Percentiles rank a stretch among this genome's conserved stretches.
These are phyloP conservation scores for Diachasmimorpha longicaudata DNA, from an alignment of 1,140 invertebrate species.

Conservation along the genomic window DNA sequence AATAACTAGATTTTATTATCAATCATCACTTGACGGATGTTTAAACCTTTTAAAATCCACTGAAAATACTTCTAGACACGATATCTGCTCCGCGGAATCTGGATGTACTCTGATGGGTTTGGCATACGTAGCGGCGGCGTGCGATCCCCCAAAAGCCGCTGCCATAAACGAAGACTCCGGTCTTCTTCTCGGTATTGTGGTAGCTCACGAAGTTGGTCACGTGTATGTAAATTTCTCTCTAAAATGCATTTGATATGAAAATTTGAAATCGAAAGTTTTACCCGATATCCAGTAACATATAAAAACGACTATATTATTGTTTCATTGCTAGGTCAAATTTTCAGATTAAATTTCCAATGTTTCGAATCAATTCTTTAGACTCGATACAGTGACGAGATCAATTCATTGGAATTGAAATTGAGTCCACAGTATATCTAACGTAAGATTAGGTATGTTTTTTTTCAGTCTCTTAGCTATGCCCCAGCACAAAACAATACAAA, in stretches of 20 bases:
- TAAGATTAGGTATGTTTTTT: too few species aligned
- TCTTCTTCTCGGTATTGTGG: slow-evolving; percentile 69
- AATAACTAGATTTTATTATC: not conserved
- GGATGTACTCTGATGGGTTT: slow-evolving; percentile 72
- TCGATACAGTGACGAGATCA: too few species aligned
- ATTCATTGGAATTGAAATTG: too few species aligned
- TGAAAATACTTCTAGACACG: slow-evolving; percentile 55
- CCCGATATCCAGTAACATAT: too few species aligned
- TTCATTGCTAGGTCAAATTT: too few species aligned
- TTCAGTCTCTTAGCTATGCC: too few species aligned
- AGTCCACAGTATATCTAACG: too few species aligned
- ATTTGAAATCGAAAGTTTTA: too few species aligned
- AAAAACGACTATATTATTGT: too few species aligned
- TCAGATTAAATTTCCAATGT: too few species aligned
- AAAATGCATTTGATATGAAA: not conserved
- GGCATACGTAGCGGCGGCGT: slow-evolving; percentile 71
- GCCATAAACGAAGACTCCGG: slow-evolving; percentile 75
- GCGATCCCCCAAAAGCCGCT: slow-evolving; percentile 68
- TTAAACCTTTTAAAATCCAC: not conserved
- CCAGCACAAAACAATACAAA: too few species aligned
- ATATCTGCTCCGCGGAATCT: slow-evolving; percentile 67
- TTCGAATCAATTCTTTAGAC: too few species aligned
- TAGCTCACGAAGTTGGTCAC: slow-evolving; percentile 78
- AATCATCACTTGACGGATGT: not conserved
- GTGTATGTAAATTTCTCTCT: slow-evolving; percentile 59